Conservation (phyloP, 2,888 invertebrate genomes). For the Cheilosia pagana region DNA sequence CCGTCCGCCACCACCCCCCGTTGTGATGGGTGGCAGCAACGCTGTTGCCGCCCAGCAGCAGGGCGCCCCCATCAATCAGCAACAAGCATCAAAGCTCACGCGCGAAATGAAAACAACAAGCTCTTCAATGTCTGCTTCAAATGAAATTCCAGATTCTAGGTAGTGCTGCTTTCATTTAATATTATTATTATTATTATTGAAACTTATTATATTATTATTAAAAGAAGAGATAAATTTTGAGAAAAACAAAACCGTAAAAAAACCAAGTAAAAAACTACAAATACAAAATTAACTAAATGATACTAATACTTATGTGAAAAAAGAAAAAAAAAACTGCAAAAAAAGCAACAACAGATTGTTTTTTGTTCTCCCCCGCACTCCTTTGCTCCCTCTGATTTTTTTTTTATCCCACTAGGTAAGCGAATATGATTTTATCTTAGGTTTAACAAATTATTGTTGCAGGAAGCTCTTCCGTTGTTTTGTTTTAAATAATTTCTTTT, state of each 20-base stretch:
- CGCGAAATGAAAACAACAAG: conserved; percentile 78
- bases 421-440: conserved; percentile 57
- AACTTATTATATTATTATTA: conserved; percentile 82
- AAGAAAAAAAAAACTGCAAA: conserved; percentile 51
- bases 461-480: conserved; percentile 70
- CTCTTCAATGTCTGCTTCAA: conserved; percentile 80
- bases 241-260: conserved; percentile 51
- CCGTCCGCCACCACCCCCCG: conserved; percentile 80
- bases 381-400: neutral
- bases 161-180: conserved; percentile 81
- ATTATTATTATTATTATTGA: conserved; percentile 82
- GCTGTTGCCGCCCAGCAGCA: conserved; percentile 76
- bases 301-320: conserved; percentile 71
- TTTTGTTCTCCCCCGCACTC: conserved; percentile 42
- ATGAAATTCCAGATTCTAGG: conserved; percentile 84
- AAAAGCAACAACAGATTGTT: conserved; percentile 59
- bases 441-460: conserved; percentile 63
- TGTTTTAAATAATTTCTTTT: conserved; percentile 39
- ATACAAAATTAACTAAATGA: conserved; percentile 72
- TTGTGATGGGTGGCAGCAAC: conserved; percentile 59
- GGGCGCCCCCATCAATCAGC: conserved; percentile 75
- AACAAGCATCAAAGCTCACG: conserved; percentile 81
- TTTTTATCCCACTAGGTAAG: conserved; percentile 43
- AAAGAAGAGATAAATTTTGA: conserved; percentile 71
- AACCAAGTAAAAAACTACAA: conserved; percentile 56